phyloP scores from a whole-genome alignment of 2,797 vertebrate species.

The Arrhamphus sclerolepis region DNA sequence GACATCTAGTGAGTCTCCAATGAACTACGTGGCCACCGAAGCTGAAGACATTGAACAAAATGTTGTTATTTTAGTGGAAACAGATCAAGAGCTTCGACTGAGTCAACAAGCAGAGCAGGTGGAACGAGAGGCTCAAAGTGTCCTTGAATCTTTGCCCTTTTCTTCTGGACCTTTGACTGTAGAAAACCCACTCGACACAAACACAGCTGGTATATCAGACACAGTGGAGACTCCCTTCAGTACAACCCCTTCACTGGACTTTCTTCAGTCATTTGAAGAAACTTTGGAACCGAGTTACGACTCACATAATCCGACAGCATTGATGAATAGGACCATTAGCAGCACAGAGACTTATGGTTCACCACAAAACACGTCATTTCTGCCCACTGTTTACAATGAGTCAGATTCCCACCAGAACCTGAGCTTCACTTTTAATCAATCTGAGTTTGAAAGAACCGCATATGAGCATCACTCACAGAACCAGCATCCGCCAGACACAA shows the following conservation, averaged over 20 bases:
- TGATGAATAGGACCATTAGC: constrained; percentile 18
- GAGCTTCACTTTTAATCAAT: constrained; percentile 33
- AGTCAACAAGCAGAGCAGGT: constrained; percentile 73
- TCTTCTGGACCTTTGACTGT: constrained; percentile 50
- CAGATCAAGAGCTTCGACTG: constrained; percentile 84
- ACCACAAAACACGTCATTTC: constrained; percentile 27
- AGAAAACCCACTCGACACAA: constrained; percentile 35
- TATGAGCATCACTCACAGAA: constrained; percentile 46
- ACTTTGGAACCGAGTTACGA: constrained; percentile 41
- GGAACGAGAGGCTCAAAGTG: constrained; percentile 88
- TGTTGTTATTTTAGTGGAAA: constrained; percentile 85
- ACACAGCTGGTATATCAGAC: constrained; percentile 31
- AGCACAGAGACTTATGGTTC: constrained; percentile 35
- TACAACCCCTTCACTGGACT: constrained; percentile 18
- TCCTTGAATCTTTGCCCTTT: constrained; percentile 84
- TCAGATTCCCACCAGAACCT: constrained; percentile 48
- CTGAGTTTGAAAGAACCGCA: constrained; percentile 41
- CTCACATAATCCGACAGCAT: constrained; percentile 29
- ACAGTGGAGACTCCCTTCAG: constrained; percentile 39
- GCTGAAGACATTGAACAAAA: constrained; percentile 75
- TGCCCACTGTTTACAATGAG: constrained; percentile 38
- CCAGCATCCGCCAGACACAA: constrained; percentile 47
- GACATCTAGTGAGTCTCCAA: constrained; percentile 69
- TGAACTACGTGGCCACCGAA: constrained; percentile 71
- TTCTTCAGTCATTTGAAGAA: constrained; percentile 36